Conservation (phyloP, 2,113 vertebrate species). For the Elanus axillaris region DNA sequence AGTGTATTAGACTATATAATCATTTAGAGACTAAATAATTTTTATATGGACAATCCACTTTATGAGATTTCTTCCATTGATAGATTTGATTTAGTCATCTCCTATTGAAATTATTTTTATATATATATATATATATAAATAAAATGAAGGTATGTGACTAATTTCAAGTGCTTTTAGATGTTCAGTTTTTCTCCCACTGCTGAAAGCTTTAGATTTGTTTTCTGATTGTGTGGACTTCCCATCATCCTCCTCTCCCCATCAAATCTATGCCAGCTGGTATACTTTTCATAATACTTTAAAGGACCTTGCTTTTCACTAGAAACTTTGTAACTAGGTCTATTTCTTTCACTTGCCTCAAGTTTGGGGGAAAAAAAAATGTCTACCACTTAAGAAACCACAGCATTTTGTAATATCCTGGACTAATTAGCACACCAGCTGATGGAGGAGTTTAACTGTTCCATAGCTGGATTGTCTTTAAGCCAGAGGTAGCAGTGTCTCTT, state of each 20-base stretch:
- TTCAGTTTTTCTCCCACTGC: background rate
- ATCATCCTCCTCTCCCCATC: background rate
- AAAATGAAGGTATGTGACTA: background rate
- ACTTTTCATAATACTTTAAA: background rate
- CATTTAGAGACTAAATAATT: background rate
- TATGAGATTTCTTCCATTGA: background rate
- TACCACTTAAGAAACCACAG: background rate
- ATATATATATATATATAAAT: too few species aligned
- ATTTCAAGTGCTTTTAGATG: background rate
- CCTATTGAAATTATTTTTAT: background rate
- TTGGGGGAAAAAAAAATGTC: background rate
- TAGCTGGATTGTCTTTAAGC: background rate
- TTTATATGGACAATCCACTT: background rate
- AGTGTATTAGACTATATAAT: background rate
- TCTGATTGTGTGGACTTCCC: background rate
- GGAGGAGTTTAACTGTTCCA: background rate
- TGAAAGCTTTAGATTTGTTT: background rate
- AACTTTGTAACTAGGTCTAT: background rate
- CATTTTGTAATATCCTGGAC: slow-evolving; percentile 10
- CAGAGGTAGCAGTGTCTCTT: background rate
- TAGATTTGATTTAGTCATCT: background rate
- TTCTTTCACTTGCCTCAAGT: background rate
- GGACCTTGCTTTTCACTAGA: background rate
- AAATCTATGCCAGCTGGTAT: background rate
- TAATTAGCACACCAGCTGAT: background rate